Base-by-base conservation (phyloP, 1,140 invertebrate species). In the Caenorhabditis inopinata region DNA sequence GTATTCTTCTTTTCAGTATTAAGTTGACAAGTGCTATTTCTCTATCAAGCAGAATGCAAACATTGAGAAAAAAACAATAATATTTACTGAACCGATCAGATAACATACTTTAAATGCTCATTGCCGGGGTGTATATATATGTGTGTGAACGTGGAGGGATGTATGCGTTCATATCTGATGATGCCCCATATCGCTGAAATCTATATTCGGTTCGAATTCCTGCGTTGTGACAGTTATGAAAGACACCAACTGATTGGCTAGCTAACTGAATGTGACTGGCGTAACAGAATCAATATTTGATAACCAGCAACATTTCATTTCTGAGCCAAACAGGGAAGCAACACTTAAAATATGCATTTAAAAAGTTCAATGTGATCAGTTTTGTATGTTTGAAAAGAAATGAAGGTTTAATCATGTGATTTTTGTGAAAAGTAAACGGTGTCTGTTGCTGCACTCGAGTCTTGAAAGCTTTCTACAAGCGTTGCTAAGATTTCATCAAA, bases 51-150 rank as follows among this genome's bases (percentile, higher is more conserved):
- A 38, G 25, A 68, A 68, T 32, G 58, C 58, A 68, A 68, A 68
- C 58, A 68, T 68, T 68, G 58, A 12, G 38, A 68, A 68, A 68
- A 68, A 68, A 68, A 68, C 58, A 68, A 68, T 38, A 68, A 68
- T 68, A 68, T 68, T 68, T 68, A 68, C 58, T 42, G 58, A 32
- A 68, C 32, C 58, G 58, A 32, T 68, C 58, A 68, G 58, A 68
- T 68, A 68, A 68, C 29, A 68, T 68, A 68, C 58, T 68, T 68
- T 29, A 68, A 68, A 68, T 68, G 58, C 38, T 68, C 32, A 38
- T 68, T 32, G n/a, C 32, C 2, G 12, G 18, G 58, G 35, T 68
- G 58, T 68, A 38, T 38, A 2, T 68, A 38, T 38, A 2, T 42
- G 2, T 68, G n/a, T 38, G 25, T 42, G n/a, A 21, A 16, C 16